Base-by-base conservation (phyloP, 2,888 invertebrate species). In the Deladenus siricidicola region DNA sequence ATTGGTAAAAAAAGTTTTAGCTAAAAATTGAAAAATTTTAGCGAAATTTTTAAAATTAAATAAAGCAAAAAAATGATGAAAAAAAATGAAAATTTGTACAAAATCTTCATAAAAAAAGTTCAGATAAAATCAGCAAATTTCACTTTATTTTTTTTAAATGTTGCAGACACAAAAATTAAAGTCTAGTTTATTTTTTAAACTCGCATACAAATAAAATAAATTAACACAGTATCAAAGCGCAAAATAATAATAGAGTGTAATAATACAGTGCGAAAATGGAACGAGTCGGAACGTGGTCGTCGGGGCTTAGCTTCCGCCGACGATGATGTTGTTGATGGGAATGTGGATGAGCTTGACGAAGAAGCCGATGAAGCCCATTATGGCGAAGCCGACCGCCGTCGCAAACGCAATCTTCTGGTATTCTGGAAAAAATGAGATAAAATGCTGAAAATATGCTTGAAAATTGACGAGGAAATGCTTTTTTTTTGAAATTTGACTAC, bases 281-380 rank as follows among this genome's bases (percentile, higher is more conserved):
- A 30, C 39, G 24, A 49, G 17, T 39, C 10, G 8, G 2, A 47
- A 55, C 17, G 14, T 10, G 47, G n/a, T 47, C 47, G 8, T 26
- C 8, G 47, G n/a, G 47, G 1, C 28, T 56, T 54, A 65, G 54
- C 64, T 65, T 19, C 58, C 64, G 8, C 54, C 57, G 24, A 65
- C 64, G 44, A 63, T 63, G 42, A 63, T 63, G 51, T 63, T 63
- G 52, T 83, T 83, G 79, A 98, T 98, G 70, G 98, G 98, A 82
- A 98, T 98, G 82, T 98, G 98, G 82, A 98, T 98, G 74, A 98
- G 85, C 83, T 99, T 99, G 42, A 98, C 98, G 77, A 98, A 98
- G 85, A 98, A 98, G 75, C 98, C 98, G 80, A 98, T 98, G 84
- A 98, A 98, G 60, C 98, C 98, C 98, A 98, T 98, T 81, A 98